These are phyloP conservation scores for Chelon labrosus DNA, from an alignment of 2,797 vertebrate genomes.

Conservation along the genomic window DNA sequence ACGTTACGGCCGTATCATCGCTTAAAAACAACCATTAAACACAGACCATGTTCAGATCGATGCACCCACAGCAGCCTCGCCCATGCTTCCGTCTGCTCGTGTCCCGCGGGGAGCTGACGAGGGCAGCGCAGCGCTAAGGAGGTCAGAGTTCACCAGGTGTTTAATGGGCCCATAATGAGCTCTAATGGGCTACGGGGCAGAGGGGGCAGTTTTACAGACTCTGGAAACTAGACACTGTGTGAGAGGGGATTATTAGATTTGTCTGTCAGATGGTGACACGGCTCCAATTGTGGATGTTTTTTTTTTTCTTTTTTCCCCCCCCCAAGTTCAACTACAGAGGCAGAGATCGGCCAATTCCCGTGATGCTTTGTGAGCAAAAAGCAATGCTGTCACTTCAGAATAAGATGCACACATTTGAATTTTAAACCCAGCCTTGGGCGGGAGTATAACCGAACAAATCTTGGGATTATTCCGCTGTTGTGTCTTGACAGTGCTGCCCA, in stretches of 20 bases:
- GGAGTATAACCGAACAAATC: conserved; percentile 23
- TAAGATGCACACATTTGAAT: conserved; percentile 30
- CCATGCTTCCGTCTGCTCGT: conserved; percentile 42
- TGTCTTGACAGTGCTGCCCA: conserved; percentile 28
- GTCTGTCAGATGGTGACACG: conserved; percentile 49
- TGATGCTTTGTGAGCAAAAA: conserved; percentile 11
- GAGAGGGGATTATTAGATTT: conserved; percentile 42
- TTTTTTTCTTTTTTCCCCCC: not conserved
- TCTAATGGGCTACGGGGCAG: conserved; percentile 51
- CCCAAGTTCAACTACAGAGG: conserved; percentile 1
- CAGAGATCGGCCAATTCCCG: not conserved
- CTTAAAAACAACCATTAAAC: no score
- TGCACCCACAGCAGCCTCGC: conserved; percentile 10
- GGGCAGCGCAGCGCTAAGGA: conserved; percentile 21
- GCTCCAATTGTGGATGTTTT: not conserved
- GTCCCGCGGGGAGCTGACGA: conserved; percentile 57
- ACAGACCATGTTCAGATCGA: not conserved
- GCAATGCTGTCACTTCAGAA: conserved; percentile 14
- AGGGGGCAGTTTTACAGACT: conserved; percentile 7
- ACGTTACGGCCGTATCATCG: no score
- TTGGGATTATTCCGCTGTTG: conserved; percentile 39
- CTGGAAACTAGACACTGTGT: conserved; percentile 33
- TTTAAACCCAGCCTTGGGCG: conserved; percentile 24
- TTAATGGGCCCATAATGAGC: conserved; percentile 60
- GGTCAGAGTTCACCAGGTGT: conserved; percentile 74